Base-by-base conservation (phyloP, 1,140 invertebrate species). In the Adoxophyes honmai region DNA sequence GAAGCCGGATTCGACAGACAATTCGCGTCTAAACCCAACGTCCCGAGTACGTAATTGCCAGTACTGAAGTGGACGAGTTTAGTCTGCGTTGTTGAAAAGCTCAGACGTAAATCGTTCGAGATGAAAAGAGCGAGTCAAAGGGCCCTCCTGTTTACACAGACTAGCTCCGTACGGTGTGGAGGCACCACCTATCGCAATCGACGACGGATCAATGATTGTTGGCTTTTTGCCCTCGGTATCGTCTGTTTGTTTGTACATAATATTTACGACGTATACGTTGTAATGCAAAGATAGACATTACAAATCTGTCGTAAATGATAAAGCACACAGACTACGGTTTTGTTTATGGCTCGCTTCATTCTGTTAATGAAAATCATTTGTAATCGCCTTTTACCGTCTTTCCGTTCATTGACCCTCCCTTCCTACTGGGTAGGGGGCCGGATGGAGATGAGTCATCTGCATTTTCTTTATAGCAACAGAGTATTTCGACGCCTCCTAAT, bases 71-170 rank as follows among this genome's bases (percentile, higher is more conserved):
- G 53, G 48, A 55, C 39, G 39, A 58, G 51, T 64, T 62, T 60
- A 58, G 57, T 62, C 59, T 57, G 42, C 28, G 60, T 64, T 71
- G 62, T 68, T 48, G 42, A 62, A 70, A 73, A 58, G 55, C 55
- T 59, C 56, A 54, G 52, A 60, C 55, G 62, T 62, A 65, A 52
- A 70, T 64, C 62, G 59, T 34, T 57, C 56, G 34, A 70, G 64
- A 68, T 62, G 62, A 65, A 68, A 70, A 62, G 55, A 64, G 48
- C 57, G 59, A 55, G 36, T 69, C 66, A 63, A 66, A 70, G 61
- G 62, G 59, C 60, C 42, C 60, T 59, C 37, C 38, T 66, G 59
- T 64, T 66, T 64, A 64, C 64, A 62, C 54, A 62, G 42, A 48
- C 2, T 28, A 28, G 21, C 42, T 48, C n/a, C 42, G 16, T 48